phyloP scores from a whole-genome alignment of 2,888 invertebrate species.

The Aphodius granarius region DNA sequence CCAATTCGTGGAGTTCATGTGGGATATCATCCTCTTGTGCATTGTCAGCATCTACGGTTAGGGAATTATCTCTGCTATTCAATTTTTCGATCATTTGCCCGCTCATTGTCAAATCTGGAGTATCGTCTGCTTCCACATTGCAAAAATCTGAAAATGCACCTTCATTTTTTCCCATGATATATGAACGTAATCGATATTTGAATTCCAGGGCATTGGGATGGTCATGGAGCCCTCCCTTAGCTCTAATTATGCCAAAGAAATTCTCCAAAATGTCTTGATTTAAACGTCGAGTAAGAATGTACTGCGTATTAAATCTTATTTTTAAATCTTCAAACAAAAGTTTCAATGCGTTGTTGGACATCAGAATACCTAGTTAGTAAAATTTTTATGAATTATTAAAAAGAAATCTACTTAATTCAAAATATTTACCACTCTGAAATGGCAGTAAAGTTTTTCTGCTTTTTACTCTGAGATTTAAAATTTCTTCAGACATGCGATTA shows the following conservation, averaged over 20 bases:
- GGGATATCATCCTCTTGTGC: not conserved
- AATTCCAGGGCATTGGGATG: slow-evolving; percentile 25
- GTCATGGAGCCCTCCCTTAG: slow-evolving; percentile 11
- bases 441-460: not conserved
- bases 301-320: too few species aligned
- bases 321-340: too few species aligned
- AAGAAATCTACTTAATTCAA: too few species aligned
- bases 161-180: slow-evolving; percentile 27
- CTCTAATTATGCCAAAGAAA: slow-evolving; percentile 5
- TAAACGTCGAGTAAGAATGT: too few species aligned
- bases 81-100: not conserved
- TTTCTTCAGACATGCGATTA: not conserved
- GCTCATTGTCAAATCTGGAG: not conserved
- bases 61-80: not conserved
- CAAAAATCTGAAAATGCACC: too few species aligned
- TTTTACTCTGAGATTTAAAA: not conserved
- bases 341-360: too few species aligned
- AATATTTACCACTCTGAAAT: not conserved
- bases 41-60: not conserved
- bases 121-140: not conserved
- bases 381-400: too few species aligned
- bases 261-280: not conserved
- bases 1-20: not conserved
- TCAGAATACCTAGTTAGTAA: too few species aligned
- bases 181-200: slow-evolving; percentile 26